Evolutionary conservation across 2,113 vertebrate species (phyloP).

Genomic region (Scopus umbretta): DNA sequence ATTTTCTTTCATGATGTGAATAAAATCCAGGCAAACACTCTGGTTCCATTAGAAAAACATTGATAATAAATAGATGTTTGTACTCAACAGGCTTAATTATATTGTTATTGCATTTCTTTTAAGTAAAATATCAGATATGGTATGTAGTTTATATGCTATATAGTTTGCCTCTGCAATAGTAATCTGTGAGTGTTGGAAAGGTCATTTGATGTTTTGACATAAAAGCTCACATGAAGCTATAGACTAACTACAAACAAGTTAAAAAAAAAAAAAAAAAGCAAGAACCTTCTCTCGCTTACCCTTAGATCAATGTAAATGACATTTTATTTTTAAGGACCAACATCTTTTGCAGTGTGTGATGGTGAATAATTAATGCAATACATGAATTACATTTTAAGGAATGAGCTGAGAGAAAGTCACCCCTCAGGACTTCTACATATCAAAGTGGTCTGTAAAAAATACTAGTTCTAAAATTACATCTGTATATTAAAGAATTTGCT

Average conservation of each 20-base stretch:
- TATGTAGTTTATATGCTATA: not conserved
- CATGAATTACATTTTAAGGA: not conserved
- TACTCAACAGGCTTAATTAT: not conserved
- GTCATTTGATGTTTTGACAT: not conserved
- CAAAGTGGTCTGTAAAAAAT: not conserved
- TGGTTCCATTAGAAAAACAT: not conserved
- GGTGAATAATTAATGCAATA: not conserved
- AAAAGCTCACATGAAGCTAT: not conserved
- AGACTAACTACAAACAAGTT: not conserved
- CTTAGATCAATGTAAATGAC: not conserved
- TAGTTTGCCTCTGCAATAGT: not conserved
- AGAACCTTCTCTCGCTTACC: not conserved
- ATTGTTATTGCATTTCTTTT: not conserved
- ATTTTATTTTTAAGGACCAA: not conserved
- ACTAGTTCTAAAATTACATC: not conserved
- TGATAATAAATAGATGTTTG: not conserved
- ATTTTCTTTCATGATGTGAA: not conserved
- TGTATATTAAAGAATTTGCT: not conserved
- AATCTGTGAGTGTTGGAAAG: not conserved
- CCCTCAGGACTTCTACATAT: not conserved
- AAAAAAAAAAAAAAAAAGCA: no score
- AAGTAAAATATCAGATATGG: not conserved
- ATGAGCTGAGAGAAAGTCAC: not conserved
- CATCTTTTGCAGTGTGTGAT: not conserved
- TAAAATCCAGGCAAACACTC: not conserved